phyloP scores from a whole-genome alignment of 2,113 vertebrate genomes.

The Oncorhynchus clarkii region DNA sequence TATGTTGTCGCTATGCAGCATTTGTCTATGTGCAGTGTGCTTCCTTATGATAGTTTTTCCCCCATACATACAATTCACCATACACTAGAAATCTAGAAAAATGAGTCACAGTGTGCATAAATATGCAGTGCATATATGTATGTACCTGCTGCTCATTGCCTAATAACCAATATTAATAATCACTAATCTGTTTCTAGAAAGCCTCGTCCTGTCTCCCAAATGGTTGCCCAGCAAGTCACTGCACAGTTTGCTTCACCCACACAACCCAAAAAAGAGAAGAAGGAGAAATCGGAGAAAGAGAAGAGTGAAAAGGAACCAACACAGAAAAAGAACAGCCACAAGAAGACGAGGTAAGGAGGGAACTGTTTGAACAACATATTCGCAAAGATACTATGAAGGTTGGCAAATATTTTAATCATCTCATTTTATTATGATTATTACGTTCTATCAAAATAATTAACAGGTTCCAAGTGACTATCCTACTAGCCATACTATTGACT shows the following conservation, averaged over 20 bases:
- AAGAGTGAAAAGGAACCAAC: constrained; percentile 89
- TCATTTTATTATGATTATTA: too few species aligned
- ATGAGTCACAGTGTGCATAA: too few species aligned
- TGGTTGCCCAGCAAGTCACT: constrained; percentile 94
- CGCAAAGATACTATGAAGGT: too few species aligned
- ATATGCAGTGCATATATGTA: neutral
- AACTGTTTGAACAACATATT: neutral
- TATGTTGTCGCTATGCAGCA: too few species aligned
- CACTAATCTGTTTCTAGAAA: constrained; percentile 76
- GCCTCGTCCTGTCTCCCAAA: constrained; percentile 93
- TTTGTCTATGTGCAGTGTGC: too few species aligned
- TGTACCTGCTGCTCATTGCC: neutral
- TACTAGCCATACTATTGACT: too few species aligned
- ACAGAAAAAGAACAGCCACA: constrained; percentile 93
- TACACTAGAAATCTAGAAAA: too few species aligned
- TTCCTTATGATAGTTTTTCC: too few species aligned
- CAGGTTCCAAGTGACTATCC: too few species aligned
- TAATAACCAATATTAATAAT: neutral
- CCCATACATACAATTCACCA: too few species aligned
- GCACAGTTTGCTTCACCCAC: constrained; percentile 92
- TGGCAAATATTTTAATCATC: too few species aligned
- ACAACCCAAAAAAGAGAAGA: constrained; percentile 96
- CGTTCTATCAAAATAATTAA: too few species aligned
- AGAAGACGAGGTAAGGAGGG: constrained; percentile 85
- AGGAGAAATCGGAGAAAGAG: constrained; percentile 93